Base-by-base conservation (phyloP, 2,888 invertebrate genomes). In the Ormia ochracea region DNA sequence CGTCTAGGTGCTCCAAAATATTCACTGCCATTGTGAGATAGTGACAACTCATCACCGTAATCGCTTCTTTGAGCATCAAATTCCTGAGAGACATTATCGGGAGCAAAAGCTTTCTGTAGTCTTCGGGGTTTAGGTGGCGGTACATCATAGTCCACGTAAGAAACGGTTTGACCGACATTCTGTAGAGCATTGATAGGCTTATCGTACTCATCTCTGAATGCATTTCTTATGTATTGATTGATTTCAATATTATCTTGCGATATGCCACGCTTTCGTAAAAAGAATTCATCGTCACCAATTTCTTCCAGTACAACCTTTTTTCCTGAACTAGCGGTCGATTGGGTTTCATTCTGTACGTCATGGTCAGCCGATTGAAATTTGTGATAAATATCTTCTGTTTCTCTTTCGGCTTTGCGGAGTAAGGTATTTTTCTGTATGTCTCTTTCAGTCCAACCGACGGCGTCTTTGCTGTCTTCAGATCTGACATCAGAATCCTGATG, bases 221-320 rank as follows among this genome's bases (percentile, higher is more conserved):
- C 95, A 63, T 93, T 93, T 85, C 94, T 94, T 72, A 96, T 91
- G 86, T 94, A 95, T 88, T 93, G 92, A 78, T 94, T 94, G 75
- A 95, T 91, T 89, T 94, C 94, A 86, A 95, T 94, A 90, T 95
- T 94, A 89, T 95, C 95, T 76, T 89, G 87, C 82, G 95, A 95
- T 86, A 95, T 93, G 80, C 95, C 96, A 87, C 94, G 93, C 89
- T 94, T 94, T 83, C 96, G 92, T 79, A 96, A 91, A 88, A 96
- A 95, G 91, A 96, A 96, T 90, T 96, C 96, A 89, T 96, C 96
- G 48, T 95, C 94, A 87, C 96, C 94, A 82, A 96, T 94, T 90
- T 96, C 95, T 90, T 96, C 96, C 85, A 96, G 92, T 3, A 95
- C 94, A 0, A 93, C 93, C 61, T 91, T 91, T 61, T 92, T 90